Evolutionary conservation across 2,888 invertebrate species (phyloP), one percentile per base, ranked within the genome.

Genomic region (Cancer borealis): DNA sequence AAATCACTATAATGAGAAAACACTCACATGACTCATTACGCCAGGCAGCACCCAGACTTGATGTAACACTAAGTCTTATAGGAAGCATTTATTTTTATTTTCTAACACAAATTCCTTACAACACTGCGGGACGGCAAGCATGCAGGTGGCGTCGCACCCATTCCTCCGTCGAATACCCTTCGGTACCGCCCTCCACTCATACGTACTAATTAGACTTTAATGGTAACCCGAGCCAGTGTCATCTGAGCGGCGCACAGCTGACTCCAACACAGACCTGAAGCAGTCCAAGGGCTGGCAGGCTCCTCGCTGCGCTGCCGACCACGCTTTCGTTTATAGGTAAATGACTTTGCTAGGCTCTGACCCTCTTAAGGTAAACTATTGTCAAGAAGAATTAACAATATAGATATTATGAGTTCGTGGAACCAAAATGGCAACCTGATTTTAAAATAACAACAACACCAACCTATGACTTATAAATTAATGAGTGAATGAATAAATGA

Each of bases 171-270:
- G 39, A 21, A 21, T 66, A 66, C 66, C 66, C 66, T 66, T 66
- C 66, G 66, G 66, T n/a, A 66, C 66, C 66, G 66, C 66, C 66
- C 66, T 66, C 66, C n/a, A n/a, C n/a, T 66, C n/a, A 66, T 66
- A 66, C 66, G 66, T 66, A 66, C n/a, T 66, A 66, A n/a, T 66
- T 66, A 66, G 66, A 66, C 66, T 66, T n/a, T 66, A 66, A 66
- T 66, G 66, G 66, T 66, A 66, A 66, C n/a, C 66, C 66, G n/a
- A 66, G 21, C 66, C 66, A 66, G 66, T 66, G 66, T 66, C 66
- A 66, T 66, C n/a, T 66, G 66, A 66, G 66, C 66, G n/a, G 66
- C 3, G 66, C 66, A 66, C 21, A 14, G n/a, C n/a, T 66, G 66
- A 66, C 66, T n/a, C n/a, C n/a, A 66, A 21, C n/a, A 66, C 66